Percentiles rank a stretch among this genome's conserved stretches.
Conservation (phyloP, 2,113 vertebrate genomes). For the Sprattus sprattus region DNA sequence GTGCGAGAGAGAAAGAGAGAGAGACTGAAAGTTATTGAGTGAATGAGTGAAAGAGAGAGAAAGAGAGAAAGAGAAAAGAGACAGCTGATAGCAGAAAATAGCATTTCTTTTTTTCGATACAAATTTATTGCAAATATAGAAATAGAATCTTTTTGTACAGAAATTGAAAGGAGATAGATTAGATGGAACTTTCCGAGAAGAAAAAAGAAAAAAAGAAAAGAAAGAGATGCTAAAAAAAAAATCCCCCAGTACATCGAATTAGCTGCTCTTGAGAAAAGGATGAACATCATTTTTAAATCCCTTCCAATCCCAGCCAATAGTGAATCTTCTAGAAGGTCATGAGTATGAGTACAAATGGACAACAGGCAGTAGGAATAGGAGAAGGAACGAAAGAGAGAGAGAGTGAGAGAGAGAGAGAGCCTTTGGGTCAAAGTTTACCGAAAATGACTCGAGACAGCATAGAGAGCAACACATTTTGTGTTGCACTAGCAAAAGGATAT, state of each 20-base stretch:
- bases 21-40: not conserved
- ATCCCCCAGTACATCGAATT: not conserved
- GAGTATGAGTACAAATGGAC: not conserved
- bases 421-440: not conserved
- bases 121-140: slow-evolving; percentile 60
- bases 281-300: not conserved
- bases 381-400: not conserved
- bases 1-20: not conserved
- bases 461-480: not conserved
- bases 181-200: not conserved
- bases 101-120: slow-evolving; percentile 31
- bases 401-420: not conserved
- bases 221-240: not conserved
- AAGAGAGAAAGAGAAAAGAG: not conserved
- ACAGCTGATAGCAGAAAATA: not conserved
- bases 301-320: not conserved
- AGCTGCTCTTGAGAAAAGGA: slow-evolving; percentile 9
- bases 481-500: not conserved
- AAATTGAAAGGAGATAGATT: slow-evolving; percentile 42
- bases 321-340: not conserved
- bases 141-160: slow-evolving; percentile 53
- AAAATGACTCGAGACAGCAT: not conserved
- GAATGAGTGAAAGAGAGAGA: not conserved
- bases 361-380: not conserved
- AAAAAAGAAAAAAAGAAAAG: not conserved